Conservation (phyloP, 2,888 invertebrate species). For the Amphimallon solstitiale region DNA sequence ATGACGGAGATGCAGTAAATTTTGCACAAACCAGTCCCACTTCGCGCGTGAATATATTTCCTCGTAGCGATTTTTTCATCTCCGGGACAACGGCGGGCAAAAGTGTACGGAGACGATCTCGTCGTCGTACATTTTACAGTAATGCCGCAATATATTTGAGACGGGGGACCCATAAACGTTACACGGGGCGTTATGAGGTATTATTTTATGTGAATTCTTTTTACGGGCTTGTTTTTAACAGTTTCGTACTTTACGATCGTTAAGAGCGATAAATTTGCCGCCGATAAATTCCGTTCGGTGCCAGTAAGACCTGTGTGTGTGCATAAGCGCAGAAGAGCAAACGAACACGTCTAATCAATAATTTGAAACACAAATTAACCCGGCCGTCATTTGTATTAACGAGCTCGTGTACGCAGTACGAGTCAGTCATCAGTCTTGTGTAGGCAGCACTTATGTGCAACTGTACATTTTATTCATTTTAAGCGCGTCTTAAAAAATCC, state of each 20-base stretch:
- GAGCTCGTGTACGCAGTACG: no score
- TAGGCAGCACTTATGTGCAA: no score
- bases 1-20: slow-evolving; percentile 16
- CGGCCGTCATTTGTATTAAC: background rate
- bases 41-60: slow-evolving; percentile 23
- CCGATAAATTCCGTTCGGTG: slow-evolving; percentile 30
- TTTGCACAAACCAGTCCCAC: slow-evolving; percentile 18
- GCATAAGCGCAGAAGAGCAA: background rate
- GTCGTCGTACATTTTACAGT: slow-evolving; percentile 28
- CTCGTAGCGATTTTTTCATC: slow-evolving; percentile 23
- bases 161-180: slow-evolving; percentile 38
- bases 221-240: slow-evolving; percentile 43
- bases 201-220: slow-evolving; percentile 40
- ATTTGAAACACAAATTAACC: background rate
- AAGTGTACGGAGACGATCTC: slow-evolving; percentile 11
- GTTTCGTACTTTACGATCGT: slow-evolving; percentile 39
- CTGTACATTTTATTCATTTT: no score
- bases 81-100: slow-evolving; percentile 22
- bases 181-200: slow-evolving; percentile 43
- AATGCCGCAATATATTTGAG: slow-evolving; percentile 32
- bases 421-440: no score
- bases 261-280: slow-evolving; percentile 29
- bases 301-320: slow-evolving; percentile 6
- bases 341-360: slow-evolving; percentile 1
- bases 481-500: no score